Conservation (phyloP, 2,888 invertebrate genomes). For the Sminthurinus aureus region DNA sequence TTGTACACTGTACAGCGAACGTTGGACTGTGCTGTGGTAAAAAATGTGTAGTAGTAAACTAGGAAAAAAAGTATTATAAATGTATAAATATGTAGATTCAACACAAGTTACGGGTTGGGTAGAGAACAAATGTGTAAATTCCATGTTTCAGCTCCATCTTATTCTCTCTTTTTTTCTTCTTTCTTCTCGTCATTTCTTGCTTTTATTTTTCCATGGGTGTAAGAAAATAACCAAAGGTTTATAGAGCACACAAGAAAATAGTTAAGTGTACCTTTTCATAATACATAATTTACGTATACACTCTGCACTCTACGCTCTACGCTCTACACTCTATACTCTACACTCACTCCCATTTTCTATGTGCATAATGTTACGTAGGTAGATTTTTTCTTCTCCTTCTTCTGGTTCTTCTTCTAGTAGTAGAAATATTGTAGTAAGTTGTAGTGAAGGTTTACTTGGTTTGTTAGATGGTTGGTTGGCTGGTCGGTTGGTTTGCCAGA, state of each 20-base stretch:
- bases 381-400: neutral
- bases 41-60: neutral
- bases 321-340: too few species aligned
- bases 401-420: neutral
- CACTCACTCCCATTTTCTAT: too few species aligned
- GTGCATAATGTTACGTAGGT: neutral
- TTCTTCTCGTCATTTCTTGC: neutral
- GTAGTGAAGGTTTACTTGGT: neutral
- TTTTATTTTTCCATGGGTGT: neutral
- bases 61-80: neutral
- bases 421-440: neutral
- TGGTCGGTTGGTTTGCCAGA: constrained; percentile 9
- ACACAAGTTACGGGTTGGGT: neutral
- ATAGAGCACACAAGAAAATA: neutral
- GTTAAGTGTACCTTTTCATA: constrained; percentile 19
- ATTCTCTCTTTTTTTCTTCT: neutral
- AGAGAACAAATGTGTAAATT: neutral
- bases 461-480: neutral
- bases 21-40: neutral
- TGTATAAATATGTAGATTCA: constrained; percentile 9
- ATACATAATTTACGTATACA: constrained; percentile 16
- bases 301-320: too few species aligned
- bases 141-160: neutral
- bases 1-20: too few species aligned
- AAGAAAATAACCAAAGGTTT: constrained; percentile 10